Percentiles rank a stretch among this genome's conserved stretches.
These are phyloP conservation scores for Eretmodus cyanostictus DNA, from an alignment of 2,113 vertebrate species.

Conservation along the genomic window DNA sequence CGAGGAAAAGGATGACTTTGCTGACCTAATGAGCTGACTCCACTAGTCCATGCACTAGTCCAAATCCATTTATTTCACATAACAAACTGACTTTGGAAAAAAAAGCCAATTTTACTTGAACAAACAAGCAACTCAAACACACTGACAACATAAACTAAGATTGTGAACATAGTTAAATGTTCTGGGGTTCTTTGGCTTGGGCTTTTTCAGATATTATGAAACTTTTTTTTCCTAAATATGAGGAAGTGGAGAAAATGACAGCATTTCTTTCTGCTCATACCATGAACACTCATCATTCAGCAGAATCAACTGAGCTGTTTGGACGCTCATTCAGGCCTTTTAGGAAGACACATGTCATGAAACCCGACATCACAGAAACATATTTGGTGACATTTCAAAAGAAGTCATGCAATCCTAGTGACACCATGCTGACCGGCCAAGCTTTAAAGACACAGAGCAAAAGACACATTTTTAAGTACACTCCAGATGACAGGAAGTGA, in stretches of 20 bases:
- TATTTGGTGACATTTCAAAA: too few species aligned
- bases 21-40: not conserved
- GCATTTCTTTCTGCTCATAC: not conserved
- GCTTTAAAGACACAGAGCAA: not conserved
- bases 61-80: not conserved
- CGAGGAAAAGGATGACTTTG: not conserved
- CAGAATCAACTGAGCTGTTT: too few species aligned
- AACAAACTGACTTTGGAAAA: not conserved
- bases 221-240: fast-evolving
- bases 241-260: not conserved
- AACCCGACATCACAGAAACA: too few species aligned
- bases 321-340: too few species aligned
- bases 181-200: not conserved
- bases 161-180: not conserved
- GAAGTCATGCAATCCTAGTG: too few species aligned
- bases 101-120: not conserved
- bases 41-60: not conserved
- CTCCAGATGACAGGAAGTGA: not conserved
- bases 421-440: too few species aligned
- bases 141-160: not conserved
- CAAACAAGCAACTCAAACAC: not conserved
- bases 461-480: not conserved
- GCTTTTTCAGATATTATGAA: fast-evolving
- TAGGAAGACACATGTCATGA: too few species aligned
- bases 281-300: too few species aligned